phyloP scores from a whole-genome alignment of 2,797 vertebrate genomes.

The Gephyroberyx darwinii region DNA sequence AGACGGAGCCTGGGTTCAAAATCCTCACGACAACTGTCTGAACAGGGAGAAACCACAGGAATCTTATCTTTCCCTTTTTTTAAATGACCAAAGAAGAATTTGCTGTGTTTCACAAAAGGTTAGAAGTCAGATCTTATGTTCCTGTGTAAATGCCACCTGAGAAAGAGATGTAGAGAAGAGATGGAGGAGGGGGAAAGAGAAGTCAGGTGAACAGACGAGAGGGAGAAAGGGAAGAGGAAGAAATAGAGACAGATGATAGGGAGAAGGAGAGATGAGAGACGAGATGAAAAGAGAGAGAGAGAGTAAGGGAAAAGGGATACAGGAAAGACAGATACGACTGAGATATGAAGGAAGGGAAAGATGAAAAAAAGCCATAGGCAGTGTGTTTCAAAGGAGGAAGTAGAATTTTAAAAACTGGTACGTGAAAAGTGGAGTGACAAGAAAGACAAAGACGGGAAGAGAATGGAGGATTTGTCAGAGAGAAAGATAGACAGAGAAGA shows the following conservation, averaged over 20 bases:
- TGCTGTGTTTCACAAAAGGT: constrained; percentile 1
- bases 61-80: neutral
- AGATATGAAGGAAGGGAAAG: neutral
- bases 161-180: constrained; percentile 1
- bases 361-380: neutral
- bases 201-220: neutral
- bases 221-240: no score
- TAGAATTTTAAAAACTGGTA: neutral
- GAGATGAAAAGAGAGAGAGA: neutral
- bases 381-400: neutral
- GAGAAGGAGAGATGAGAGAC: neutral
- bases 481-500: constrained; percentile 16
- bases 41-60: neutral
- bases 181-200: neutral
- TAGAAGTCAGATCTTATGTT: constrained; percentile 4
- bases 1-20: constrained; percentile 3
- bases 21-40: neutral
- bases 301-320: neutral
- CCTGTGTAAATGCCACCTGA: neutral
- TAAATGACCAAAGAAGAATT: no score
- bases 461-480: neutral
- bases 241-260: no score
- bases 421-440: neutral
- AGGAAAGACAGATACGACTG: no score
- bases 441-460: neutral